Base-by-base conservation (phyloP, 2,888 invertebrate genomes). In the Eucera pruinosa region DNA sequence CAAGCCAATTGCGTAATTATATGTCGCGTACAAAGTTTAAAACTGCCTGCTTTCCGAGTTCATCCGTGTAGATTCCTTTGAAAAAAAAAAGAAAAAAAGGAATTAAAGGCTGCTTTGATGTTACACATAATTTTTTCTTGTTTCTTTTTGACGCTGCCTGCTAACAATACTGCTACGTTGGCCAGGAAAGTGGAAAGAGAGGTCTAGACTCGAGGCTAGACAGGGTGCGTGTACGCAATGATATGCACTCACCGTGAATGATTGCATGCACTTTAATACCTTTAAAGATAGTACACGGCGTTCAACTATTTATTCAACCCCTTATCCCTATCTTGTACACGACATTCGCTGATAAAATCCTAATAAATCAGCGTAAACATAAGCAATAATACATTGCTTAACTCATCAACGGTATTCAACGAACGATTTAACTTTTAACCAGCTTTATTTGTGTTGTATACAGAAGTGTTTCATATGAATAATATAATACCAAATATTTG, bases 201-300 rank as follows among this genome's bases (percentile, higher is more conserved):
- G 57, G 61, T 61, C 54, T 73, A 78, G 78, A 80, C 55, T 43
- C 47, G 54, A 55, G 66, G 69, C 69, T 61, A 71, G 57, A 54
- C 57, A n/a, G 30, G 67, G 57, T 78, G 81, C 73, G 80, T 78
- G 65, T 62, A 69, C 80, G 73, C 80, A 78, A 76, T 52, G 60
- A 65, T 72, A 79, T 64, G 58, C 78, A 54, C 23, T 58, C 64
- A 71, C 70, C 75, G 70, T 71, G 65, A 80, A 80, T 58, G 60
- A 72, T 61, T 15, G 72, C 58, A 54, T 55, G 57, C 65, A 69
- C 73, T 73, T 68, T 48, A 69, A 65, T 62, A 57, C 61, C 47
- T 74, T 67, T 67, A 39, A 60, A 67, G 67, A 76, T 67, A 61
- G 36, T 20, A 33, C 39, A 18, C 58, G 43, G 27, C 30, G 47